A percentile compares a stretch with the other conserved stretches of the same genome.
These are phyloP conservation scores for Homalodisca vitripennis DNA, from an alignment of 1,140 invertebrate genomes.

Conservation along the genomic window DNA sequence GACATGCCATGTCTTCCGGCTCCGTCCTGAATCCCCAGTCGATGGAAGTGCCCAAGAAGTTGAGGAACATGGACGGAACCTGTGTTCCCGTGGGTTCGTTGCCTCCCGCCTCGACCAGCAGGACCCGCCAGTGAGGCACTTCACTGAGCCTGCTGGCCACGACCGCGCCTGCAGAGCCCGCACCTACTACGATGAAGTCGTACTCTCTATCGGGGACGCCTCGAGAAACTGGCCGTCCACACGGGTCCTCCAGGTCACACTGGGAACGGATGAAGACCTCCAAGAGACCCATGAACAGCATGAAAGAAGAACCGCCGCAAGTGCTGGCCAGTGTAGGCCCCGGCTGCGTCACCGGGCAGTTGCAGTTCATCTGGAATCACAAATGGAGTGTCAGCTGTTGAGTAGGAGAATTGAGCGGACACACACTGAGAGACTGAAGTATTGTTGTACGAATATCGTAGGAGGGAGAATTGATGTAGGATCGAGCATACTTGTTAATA, in stretches of 20 bases:
- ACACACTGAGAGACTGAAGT: too few relatives aligned
- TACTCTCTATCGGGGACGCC: slow-evolving; percentile 64
- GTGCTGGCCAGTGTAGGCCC: slow-evolving; percentile 77
- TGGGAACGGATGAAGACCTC: slow-evolving; percentile 80
- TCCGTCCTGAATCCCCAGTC: slow-evolving; percentile 89
- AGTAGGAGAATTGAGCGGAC: too few relatives aligned
- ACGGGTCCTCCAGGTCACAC: slow-evolving; percentile 81
- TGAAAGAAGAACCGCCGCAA: slow-evolving; percentile 76
- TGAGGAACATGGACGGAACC: slow-evolving; percentile 82
- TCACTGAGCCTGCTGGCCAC: slow-evolving; percentile 69
- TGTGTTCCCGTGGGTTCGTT: slow-evolving; percentile 81
- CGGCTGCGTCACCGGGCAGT: slow-evolving; percentile 71
- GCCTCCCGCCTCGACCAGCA: slow-evolving; percentile 78
- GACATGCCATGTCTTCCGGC: slow-evolving; percentile 79
- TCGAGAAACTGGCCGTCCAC: slow-evolving; percentile 62
- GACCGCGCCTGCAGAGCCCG: slow-evolving; percentile 77
- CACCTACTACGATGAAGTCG: slow-evolving; percentile 85
- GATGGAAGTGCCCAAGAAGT: slow-evolving; percentile 75
- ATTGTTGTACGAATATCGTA: too few relatives aligned
- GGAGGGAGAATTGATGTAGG: too few relatives aligned
- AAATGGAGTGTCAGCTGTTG: too few relatives aligned
- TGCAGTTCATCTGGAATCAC: slow-evolving; percentile 50
- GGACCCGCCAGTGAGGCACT: slow-evolving; percentile 72
- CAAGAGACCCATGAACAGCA: slow-evolving; percentile 83
- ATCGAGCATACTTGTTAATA: too few relatives aligned